These are phyloP conservation scores for Cremastinae sp. DNA, from an alignment of 2,888 invertebrate species.

Conservation along the genomic window DNA sequence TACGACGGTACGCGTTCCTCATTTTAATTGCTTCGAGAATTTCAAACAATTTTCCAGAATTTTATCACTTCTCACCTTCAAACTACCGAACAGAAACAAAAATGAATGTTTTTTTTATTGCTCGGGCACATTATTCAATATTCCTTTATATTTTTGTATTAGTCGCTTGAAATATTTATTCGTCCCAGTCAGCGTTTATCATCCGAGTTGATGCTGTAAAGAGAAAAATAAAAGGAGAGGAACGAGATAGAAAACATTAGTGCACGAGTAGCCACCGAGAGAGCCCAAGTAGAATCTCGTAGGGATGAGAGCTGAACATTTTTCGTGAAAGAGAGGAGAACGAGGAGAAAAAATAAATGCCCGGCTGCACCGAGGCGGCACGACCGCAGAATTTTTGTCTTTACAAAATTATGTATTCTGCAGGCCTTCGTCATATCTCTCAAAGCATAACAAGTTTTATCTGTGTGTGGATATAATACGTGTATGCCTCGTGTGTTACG, in stretches of 20 bases:
- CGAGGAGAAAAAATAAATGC: conserved; percentile 63
- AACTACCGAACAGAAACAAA: too few species aligned
- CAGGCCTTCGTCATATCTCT: conserved; percentile 76
- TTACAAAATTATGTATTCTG: conserved; percentile 81
- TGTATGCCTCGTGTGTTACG: conserved; percentile 54
- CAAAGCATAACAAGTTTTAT: conserved; percentile 80
- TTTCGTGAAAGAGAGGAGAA: conserved; percentile 79
- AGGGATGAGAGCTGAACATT: conserved; percentile 74
- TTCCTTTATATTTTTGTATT: too few species aligned
- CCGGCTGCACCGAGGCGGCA: conserved; percentile 73
- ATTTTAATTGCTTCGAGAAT: conserved; percentile 25
- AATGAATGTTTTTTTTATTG: conserved; percentile 77
- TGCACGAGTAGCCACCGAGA: conserved; percentile 57
- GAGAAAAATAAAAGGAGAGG: conserved; percentile 28
- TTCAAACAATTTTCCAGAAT: neutral
- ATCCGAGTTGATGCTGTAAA: too few species aligned
- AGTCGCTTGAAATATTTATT: too few species aligned
- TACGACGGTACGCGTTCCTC: conserved; percentile 41
- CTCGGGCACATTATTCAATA: too few species aligned
- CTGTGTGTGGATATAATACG: conserved; percentile 68
- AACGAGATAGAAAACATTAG: conserved; percentile 36
- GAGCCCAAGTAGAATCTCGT: conserved; percentile 65
- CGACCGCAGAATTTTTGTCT: conserved; percentile 81
- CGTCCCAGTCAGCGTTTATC: too few species aligned
- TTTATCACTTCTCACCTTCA: neutral